Conservation (phyloP, 2,888 invertebrate species). For the Sminthurinus aureus region DNA sequence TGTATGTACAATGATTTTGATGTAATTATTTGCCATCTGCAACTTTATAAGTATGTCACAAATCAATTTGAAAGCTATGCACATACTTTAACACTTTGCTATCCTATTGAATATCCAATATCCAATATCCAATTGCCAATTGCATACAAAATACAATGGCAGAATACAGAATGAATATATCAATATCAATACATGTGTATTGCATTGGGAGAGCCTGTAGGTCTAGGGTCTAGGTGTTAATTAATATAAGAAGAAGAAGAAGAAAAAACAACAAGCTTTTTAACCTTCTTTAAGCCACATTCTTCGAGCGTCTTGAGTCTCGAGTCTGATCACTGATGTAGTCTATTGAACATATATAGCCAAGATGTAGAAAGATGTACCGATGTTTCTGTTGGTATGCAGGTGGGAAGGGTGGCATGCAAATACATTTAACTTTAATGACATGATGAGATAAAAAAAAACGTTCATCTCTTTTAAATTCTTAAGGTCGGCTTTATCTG, state of each 20-base stretch:
- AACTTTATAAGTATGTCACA: constrained; percentile 30
- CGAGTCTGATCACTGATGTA: no score
- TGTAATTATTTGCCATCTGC: constrained; percentile 28
- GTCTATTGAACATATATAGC: no score
- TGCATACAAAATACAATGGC: no score
- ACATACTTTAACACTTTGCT: neutral
- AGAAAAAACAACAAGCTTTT: constrained; percentile 15
- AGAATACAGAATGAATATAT: neutral
- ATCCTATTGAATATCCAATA: no score
- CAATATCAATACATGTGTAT: no score
- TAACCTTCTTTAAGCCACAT: constrained; percentile 27
- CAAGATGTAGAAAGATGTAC: neutral
- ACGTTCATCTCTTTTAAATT: neutral
- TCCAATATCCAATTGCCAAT: no score
- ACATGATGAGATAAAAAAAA: neutral
- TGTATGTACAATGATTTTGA: neutral
- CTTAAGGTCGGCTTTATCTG: neutral
- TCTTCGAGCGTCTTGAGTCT: neutral
- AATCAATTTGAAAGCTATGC: neutral
- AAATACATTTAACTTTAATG: neutral
- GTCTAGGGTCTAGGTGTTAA: constrained; percentile 15
- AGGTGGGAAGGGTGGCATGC: neutral
- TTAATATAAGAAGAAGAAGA: neutral
- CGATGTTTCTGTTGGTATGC: neutral
- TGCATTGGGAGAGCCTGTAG: neutral